phyloP scores from a whole-genome alignment of 2,888 invertebrate species.

The Ypsolopha scabrella region DNA sequence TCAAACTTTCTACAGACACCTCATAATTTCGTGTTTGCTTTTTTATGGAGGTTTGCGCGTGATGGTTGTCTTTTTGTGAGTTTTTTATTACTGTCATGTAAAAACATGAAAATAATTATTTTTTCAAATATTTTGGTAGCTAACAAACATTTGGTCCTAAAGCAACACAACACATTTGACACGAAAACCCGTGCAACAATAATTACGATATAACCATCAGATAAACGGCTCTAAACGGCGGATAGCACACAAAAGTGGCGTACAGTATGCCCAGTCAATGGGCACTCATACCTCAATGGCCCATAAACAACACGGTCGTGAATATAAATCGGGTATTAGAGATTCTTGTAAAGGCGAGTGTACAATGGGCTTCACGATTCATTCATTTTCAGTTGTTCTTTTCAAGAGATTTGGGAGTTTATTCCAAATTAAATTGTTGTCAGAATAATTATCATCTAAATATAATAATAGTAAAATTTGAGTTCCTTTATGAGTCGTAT shows the following conservation, averaged over 20 bases:
- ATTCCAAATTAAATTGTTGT: not conserved
- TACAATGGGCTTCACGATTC: not conserved
- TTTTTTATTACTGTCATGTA: too few species aligned
- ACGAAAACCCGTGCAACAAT: conserved; percentile 12
- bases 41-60: too few species aligned
- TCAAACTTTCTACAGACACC: too few species aligned
- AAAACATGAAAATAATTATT: too few species aligned
- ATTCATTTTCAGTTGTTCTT: not conserved
- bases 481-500: too few species aligned
- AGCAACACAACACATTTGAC: too few species aligned
- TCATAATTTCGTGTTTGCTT: too few species aligned
- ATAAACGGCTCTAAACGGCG: conserved; percentile 17
- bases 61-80: too few species aligned
- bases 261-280: conserved; percentile 50
- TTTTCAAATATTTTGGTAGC: too few species aligned
- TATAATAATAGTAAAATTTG: too few species aligned
- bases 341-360: conserved; percentile 21
- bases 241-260: conserved; percentile 46
- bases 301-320: conserved; percentile 62
- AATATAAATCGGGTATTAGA: conserved; percentile 67
- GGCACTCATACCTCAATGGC: conserved; percentile 56
- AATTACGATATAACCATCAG: conserved; percentile 36
- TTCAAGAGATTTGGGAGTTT: not conserved
- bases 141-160: too few species aligned
- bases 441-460: too few species aligned